phyloP scores from a whole-genome alignment of 2,888 invertebrate genomes.

The Melitaea athalia region DNA sequence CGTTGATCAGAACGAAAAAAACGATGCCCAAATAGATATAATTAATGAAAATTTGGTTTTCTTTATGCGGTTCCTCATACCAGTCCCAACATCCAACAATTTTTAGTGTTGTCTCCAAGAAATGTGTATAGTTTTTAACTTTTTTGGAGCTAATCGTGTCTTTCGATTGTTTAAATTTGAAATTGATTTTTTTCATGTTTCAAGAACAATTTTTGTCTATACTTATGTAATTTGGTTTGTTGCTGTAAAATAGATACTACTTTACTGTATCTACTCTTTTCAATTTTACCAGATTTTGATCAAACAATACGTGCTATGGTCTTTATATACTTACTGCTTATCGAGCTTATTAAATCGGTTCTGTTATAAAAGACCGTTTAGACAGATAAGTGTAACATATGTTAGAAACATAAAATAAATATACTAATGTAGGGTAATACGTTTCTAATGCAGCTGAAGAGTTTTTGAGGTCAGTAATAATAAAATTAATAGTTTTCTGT shows the following conservation, averaged over 20 bases:
- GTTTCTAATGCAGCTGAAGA: background rate
- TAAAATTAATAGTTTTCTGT: no score
- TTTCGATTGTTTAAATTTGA: conserved; percentile 24
- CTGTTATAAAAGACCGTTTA: background rate
- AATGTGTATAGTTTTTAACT: conserved; percentile 56
- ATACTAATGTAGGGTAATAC: background rate
- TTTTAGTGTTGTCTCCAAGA: conserved; percentile 58
- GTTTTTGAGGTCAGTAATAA: no score
- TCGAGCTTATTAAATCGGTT: background rate
- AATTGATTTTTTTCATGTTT: conserved; percentile 2
- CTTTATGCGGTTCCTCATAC: conserved; percentile 49
- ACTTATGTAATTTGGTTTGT: no score
- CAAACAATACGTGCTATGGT: background rate
- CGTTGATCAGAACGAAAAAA: conserved; percentile 54
- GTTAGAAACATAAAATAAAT: background rate
- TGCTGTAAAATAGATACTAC: no score
- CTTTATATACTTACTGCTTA: background rate
- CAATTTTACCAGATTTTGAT: background rate
- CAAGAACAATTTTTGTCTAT: background rate
- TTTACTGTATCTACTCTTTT: no score
- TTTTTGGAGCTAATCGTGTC: conserved; percentile 43
- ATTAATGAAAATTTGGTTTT: conserved; percentile 53
- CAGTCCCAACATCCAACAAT: conserved; percentile 70
- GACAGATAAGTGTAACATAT: background rate
- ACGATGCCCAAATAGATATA: conserved; percentile 58